Evolutionary conservation across 37 sponge, comb jelly and placozoan genomes (phyloP).

Genomic region (Hormiphora californensis): DNA sequence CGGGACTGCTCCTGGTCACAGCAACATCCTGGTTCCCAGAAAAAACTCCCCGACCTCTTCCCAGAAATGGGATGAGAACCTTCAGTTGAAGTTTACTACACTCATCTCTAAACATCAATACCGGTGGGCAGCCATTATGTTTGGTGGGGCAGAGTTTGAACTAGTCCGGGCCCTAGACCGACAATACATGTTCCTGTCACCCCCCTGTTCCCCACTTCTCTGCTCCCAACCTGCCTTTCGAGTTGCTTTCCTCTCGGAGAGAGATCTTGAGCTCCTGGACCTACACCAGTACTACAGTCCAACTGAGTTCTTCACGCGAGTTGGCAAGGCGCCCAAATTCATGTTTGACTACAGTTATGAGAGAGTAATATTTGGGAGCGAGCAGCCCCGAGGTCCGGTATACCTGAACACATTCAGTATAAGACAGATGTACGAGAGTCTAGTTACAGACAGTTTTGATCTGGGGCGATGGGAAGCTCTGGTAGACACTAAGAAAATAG

Average conservation of each 20-base stretch:
- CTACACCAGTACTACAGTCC: constrained; percentile 11
- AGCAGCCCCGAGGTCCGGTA: constrained; percentile 20
- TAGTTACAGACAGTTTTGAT: background rate
- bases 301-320: background rate
- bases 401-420: constrained; percentile 8
- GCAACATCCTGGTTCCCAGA: background rate
- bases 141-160: constrained; percentile 30
- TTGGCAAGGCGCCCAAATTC: background rate
- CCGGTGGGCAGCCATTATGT: constrained; percentile 10
- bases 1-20: constrained; percentile 20
- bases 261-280: background rate
- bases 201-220: constrained; percentile 17
- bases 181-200: constrained; percentile 7
- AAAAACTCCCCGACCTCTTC: background rate
- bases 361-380: constrained; percentile 9
- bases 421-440: background rate
- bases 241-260: constrained; percentile 22
- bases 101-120: background rate
- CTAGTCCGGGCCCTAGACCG: background rate
- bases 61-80: background rate
- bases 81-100: background rate
- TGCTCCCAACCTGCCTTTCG: constrained; percentile 11
- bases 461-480: background rate
- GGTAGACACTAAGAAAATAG: background rate
- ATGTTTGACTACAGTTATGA: constrained; percentile 24